Evolutionary conservation across 2,113 vertebrate species (phyloP), one percentile per base, ranked within the genome.

Genomic region (Entomyzon cyanotis): DNA sequence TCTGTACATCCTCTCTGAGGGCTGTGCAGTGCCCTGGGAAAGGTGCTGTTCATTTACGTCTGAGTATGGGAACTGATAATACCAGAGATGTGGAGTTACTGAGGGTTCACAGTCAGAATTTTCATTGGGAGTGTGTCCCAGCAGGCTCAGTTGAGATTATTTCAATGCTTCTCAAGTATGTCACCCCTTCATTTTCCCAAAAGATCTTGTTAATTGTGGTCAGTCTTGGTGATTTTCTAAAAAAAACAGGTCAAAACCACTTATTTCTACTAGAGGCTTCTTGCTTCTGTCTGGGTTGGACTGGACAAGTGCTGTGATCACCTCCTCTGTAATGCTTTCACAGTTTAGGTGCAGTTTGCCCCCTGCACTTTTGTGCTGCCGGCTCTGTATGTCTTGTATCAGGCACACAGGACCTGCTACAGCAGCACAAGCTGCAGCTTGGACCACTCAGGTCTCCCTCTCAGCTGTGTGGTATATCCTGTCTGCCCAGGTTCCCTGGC

Each of bases 281-380:
- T 5, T 58, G 25, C 19, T 63, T 70, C 30, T 68, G 23, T 22
- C 67, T 77, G 47, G 55, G 11, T 39, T 76, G 33, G 18, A 20
- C 52, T 56, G 65, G 58, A 14, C 41, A 39, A 59, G 27, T 30
- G 42, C 58, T 59, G 39, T 13, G 28, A 13, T 33, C 8, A 12
- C 13, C 67, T 60, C 12, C 64, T 44, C 27, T 64, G 44, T 19
- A 18, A 60, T 6, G 15, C 33, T 28, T 7, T 15, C n/a, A 35
- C 18, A 28, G 22, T 20, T 70, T 21, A 79, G 47, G 25, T 67
- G 49, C 19, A 5, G 47, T 53, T 64, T 68, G 53, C 13, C 8
- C 24, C 22, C 9, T 2, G 3, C 27, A 5, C 18, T 67, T 33
- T n/a, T 0, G 0, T 56, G 77, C 53, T 68, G 44, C 47, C 42